phyloP scores from a whole-genome alignment of 2,888 invertebrate species.

The Electrophaes corylata region DNA sequence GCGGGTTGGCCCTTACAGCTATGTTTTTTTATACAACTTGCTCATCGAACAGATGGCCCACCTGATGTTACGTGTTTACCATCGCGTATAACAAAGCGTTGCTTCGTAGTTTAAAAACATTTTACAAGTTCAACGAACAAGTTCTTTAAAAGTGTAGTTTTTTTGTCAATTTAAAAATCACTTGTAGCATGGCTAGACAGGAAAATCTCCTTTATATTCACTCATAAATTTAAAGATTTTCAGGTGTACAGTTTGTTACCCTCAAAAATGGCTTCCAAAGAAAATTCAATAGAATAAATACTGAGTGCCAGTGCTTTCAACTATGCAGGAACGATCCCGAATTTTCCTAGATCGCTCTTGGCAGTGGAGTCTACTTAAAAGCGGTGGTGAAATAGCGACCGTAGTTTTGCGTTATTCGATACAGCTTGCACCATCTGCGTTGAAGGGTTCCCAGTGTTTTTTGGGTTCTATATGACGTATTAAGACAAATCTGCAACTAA shows the following conservation, averaged over 20 bases:
- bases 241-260: slow-evolving; percentile 15
- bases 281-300: slow-evolving; percentile 26
- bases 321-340: slow-evolving; percentile 38
- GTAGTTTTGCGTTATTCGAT: background rate
- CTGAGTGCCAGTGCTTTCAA: slow-evolving; percentile 26
- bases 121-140: background rate
- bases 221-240: slow-evolving; percentile 3
- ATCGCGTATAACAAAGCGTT: no score
- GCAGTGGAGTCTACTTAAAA: background rate
- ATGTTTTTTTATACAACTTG: no score
- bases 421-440: no score
- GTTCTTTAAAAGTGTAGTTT: background rate
- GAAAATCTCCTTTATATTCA: slow-evolving; percentile 8
- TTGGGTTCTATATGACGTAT: no score
- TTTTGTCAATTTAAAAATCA: background rate
- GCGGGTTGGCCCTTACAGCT: no score
- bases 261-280: slow-evolving; percentile 15
- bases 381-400: background rate
- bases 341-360: slow-evolving; percentile 40
- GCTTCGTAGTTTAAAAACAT: no score
- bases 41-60: no score
- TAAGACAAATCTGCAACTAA: no score
- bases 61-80: no score
- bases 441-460: no score
- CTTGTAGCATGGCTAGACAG: slow-evolving; percentile 9